Conservation (phyloP, 2,888 invertebrate genomes). For the Rapana venosa region DNA sequence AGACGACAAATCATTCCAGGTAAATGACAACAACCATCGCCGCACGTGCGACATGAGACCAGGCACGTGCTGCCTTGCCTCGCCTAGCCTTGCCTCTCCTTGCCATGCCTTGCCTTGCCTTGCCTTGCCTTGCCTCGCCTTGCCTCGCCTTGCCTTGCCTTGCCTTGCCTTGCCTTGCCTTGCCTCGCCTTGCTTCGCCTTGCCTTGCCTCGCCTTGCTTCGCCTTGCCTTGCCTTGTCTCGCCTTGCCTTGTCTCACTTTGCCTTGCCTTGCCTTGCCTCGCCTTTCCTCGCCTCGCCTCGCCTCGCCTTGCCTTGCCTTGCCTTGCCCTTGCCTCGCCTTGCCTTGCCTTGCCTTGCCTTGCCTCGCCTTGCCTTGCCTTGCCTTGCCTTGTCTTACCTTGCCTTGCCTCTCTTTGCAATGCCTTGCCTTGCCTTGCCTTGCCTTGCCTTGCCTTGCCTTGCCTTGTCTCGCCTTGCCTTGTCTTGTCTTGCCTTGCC, state of each 20-base stretch:
- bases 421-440: not conserved
- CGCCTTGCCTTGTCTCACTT: constrained; percentile 1
- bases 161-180: constrained; percentile 34
- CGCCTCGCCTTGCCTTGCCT: not conserved
- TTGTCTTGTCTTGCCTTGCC: not conserved
- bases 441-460: not conserved
- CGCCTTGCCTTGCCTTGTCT: constrained; percentile 21
- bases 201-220: not conserved
- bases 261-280: not conserved
- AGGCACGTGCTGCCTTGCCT: not conserved
- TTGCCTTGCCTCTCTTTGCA: constrained; percentile 30
- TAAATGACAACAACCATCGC: too few relatives aligned
- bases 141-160: not conserved
- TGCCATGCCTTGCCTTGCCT: constrained; percentile 42
- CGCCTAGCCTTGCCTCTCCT: constrained; percentile 36
- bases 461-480: not conserved
- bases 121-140: constrained; percentile 18
- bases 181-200: not conserved
- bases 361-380: not conserved
- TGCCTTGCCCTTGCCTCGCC: not conserved
- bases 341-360: not conserved
- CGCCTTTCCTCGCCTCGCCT: not conserved
- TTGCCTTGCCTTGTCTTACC: not conserved
- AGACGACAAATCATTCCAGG: too few relatives aligned
- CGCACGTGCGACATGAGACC: too few relatives aligned